Evolutionary conservation across 1,140 invertebrate genomes (phyloP), one percentile per base, ranked within the genome.

Genomic region (Pseudomyrmex sp.): DNA sequence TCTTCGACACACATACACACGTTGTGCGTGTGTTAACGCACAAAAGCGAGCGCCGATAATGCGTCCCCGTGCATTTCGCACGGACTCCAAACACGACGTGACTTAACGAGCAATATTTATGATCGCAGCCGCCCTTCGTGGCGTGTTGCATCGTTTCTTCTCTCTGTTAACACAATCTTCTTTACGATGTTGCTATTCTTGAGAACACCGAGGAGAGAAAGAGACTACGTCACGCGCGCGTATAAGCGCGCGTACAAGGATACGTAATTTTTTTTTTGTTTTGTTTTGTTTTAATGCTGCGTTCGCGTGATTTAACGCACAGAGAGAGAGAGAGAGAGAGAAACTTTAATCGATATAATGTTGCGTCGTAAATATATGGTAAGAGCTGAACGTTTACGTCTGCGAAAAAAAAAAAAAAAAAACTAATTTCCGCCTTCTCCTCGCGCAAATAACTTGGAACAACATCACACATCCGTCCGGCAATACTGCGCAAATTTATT

Each of bases 41-140:
- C 35, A 35, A 82, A 82, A 75, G 59, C 44, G 75, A 46, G 48
- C 58, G n/a, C 18, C 70, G 79, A 82, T 82, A 82, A 75, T 63
- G 77, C 44, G n/a, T 52, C 18, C 46, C 35, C n/a, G 46, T 26
- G 44, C 26, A 10, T n/a, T 44, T 35, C 35, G n/a, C 13, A 18
- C 1, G 5, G 35, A 79, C 50, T 59, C 50, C 15, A 56, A 65
- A 76, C 72, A 65, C 46, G 61, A 87, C 85, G 85, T 87, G 85
- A 83, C 85, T 76, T 56, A 68, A 26, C 10, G 48, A 56, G 59
- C 50, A 82, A 73, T 66, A 73, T 85, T 85, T 66, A 56, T 69
- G 62, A 79, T 74, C 68, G 48, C 18, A 15, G 18, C 18, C 20
- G 9, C 35, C 66, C 54, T 70, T 54, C 46, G 46, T 46, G 65